Conservation (phyloP, 2,888 invertebrate genomes). For the Horisme vitalbata region DNA sequence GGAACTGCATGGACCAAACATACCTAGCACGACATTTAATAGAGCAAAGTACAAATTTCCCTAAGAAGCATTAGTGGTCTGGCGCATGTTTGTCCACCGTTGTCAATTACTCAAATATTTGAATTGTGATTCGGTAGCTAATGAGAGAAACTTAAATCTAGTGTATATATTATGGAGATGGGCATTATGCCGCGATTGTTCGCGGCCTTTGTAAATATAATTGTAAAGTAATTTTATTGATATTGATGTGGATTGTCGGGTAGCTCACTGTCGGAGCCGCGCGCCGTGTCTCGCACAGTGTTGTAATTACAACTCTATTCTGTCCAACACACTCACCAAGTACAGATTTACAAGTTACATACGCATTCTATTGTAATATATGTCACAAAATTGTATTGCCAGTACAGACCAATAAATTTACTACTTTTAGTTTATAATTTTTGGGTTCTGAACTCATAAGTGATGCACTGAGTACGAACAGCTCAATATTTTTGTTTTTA, state of each 20-base stretch:
- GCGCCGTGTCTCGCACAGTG: slow-evolving; percentile 37
- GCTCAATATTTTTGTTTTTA: slow-evolving; percentile 68
- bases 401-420: slow-evolving; percentile 69
- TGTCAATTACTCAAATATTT: slow-evolving; percentile 82
- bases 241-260: slow-evolving; percentile 59
- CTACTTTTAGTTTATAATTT: slow-evolving; percentile 64
- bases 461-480: slow-evolving; percentile 65
- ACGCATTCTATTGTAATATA: slow-evolving; percentile 64
- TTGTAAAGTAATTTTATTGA: slow-evolving; percentile 78
- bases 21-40: slow-evolving; percentile 71
- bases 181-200: slow-evolving; percentile 75
- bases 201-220: slow-evolving; percentile 78
- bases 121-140: slow-evolving; percentile 83
- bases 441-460: slow-evolving; percentile 69
- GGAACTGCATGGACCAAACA: slow-evolving; percentile 79
- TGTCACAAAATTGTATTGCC: slow-evolving; percentile 77
- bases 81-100: slow-evolving; percentile 81
- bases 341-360: slow-evolving; percentile 74
- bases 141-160: slow-evolving; percentile 81
- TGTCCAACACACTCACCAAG: slow-evolving; percentile 74
- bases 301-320: slow-evolving; percentile 69
- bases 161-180: slow-evolving; percentile 81
- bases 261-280: slow-evolving; percentile 40
- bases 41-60: slow-evolving; percentile 81
- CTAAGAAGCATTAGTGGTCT: slow-evolving; percentile 77